These are phyloP conservation scores for Amblyteles armatorius DNA, from an alignment of 2,888 invertebrate species.

Conservation along the genomic window DNA sequence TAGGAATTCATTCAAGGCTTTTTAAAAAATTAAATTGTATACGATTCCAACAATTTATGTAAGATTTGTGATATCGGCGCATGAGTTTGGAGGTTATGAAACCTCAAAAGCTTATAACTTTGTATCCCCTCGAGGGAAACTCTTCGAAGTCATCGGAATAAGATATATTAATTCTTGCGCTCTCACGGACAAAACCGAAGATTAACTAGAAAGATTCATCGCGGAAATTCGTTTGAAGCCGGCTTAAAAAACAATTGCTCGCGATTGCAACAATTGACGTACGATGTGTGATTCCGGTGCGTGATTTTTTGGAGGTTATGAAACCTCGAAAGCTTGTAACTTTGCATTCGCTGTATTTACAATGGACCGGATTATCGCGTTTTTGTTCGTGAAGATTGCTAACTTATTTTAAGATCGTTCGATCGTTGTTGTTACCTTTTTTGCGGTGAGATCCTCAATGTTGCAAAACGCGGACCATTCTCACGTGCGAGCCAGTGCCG, in stretches of 20 bases:
- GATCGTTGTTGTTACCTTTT: slow-evolving; percentile 48
- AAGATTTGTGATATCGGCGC: slow-evolving; percentile 9
- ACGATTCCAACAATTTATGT: not conserved
- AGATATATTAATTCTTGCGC: no score
- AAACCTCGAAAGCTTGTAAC: not conserved
- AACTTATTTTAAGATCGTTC: not conserved
- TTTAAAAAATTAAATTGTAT: not conserved
- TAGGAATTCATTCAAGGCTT: not conserved
- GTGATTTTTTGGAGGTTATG: slow-evolving; percentile 58
- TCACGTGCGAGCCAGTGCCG: slow-evolving; percentile 54
- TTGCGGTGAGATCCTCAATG: slow-evolving; percentile 29
- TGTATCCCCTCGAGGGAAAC: no score
- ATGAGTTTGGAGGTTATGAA: slow-evolving; percentile 57
- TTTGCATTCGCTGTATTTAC: not conserved
- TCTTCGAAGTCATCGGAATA: no score
- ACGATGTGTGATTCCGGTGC: slow-evolving; percentile 11
- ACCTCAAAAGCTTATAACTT: not conserved
- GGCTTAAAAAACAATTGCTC: not conserved
- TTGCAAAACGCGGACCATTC: slow-evolving; percentile 42
- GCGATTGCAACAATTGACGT: not conserved
- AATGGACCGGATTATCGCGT: not conserved
- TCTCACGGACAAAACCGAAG: no score
- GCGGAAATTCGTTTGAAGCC: no score
- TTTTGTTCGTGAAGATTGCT: not conserved
- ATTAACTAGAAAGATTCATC: no score